Evolutionary conservation across 2,888 invertebrate genomes (phyloP).

Genomic region (Drosophila kanekoi): DNA sequence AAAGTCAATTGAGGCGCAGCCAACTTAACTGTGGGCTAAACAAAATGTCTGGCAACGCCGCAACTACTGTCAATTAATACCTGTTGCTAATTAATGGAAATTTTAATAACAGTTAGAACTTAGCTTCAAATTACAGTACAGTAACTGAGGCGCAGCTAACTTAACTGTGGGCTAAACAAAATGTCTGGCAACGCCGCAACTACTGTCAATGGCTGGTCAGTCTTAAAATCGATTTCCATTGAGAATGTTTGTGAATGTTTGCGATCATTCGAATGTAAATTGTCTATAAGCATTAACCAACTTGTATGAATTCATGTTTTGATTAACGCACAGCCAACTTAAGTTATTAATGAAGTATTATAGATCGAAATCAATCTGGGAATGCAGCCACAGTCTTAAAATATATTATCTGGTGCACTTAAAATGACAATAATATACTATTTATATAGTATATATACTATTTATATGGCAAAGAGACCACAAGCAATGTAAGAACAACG

Average conservation of each 20-base stretch:
- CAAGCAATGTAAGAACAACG: constrained; percentile 85
- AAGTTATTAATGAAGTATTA: too few relatives aligned
- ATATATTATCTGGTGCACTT: not conserved
- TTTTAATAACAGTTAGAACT: too few relatives aligned
- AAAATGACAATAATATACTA: constrained; percentile 1
- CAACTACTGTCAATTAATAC: not conserved
- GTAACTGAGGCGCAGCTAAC: too few relatives aligned
- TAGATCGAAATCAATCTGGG: too few relatives aligned
- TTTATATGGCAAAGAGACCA: constrained; percentile 78
- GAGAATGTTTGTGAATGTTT: too few relatives aligned
- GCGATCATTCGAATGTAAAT: too few relatives aligned
- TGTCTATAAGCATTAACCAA: too few relatives aligned
- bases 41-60: not conserved
- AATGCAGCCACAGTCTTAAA: too few relatives aligned
- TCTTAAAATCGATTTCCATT: not conserved
- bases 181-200: not conserved
- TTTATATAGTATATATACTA: not conserved
- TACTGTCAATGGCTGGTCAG: not conserved
- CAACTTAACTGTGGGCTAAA: not conserved
- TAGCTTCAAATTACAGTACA: too few relatives aligned
- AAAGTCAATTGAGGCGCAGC: not conserved
- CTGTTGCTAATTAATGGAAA: too few relatives aligned
- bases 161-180: not conserved
- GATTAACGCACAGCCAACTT: too few relatives aligned
- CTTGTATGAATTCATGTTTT: too few relatives aligned